Evolutionary conservation across 2,888 invertebrate genomes (phyloP), one percentile per base, ranked within the genome.

Genomic region (Kuschelorhynchus macadamiae): DNA sequence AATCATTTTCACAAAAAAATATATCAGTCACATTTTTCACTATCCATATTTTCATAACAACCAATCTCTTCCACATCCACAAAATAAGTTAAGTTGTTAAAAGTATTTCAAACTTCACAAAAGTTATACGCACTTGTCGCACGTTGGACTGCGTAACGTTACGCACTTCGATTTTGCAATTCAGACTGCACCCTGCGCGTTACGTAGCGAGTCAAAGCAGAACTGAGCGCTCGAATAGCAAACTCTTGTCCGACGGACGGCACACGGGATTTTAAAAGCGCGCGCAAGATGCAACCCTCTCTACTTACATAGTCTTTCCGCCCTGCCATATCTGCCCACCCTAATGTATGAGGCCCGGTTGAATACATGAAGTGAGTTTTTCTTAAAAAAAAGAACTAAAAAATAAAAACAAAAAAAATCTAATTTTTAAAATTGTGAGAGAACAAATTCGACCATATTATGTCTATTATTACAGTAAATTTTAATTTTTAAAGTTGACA

Each of bases 281-380:
- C 67, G 70, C 70, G 70, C 70, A 70, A 70, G 70, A 70, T 70
- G 70, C 70, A 70, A 61, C 70, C 70, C 66, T 70, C 70, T 70
- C 70, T 69, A 69, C 69, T 70, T 70, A 70, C 70, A 67, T 67
- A 63, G 57, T 62, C 61, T 66, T 70, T 65, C 66, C 67, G 70
- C 70, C 70, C 70, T 67, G 55, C 65, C 50, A 67, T 61, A 55
- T 70, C 61, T 66, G 70, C 70, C 70, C 70, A 70, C 70, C 70
- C 70, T 62, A 59, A 70, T 66, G 49, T 70, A 66, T 70, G 62
- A 61, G 60, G 65, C 32, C 50, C 59, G 59, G 65, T 44, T 57
- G 59, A 42, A 63, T 46, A 33, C 25, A 53, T 39, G 52, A 62
- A 46, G 53, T 44, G 44, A 36, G 44, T 32, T 56, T 56, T 61